Evolutionary conservation across 2,888 invertebrate species (phyloP), one percentile per base, ranked within the genome.

Genomic region (Hyles lineata): DNA sequence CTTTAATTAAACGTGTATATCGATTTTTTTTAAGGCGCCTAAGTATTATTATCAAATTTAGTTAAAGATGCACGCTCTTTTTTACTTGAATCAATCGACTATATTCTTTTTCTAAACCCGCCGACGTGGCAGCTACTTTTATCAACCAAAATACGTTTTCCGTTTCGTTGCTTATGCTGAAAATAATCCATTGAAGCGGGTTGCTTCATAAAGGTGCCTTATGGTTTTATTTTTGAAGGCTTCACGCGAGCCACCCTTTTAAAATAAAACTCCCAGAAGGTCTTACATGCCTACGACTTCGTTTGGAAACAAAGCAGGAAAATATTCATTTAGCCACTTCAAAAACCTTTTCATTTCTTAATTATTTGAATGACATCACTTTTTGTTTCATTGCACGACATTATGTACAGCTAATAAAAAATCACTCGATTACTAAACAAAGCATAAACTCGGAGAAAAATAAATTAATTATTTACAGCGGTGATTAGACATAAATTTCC

Each of bases 391-490:
- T 15, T 43, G 43, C 11, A 43, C 43, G 15, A 11, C 15, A 43
- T 0, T 43, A 43, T 43, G 43, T 43, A 15, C 43, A 43, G 43
- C 43, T 43, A 43, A 43, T 43, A 15, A 43, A 43, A 11, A 43
- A 43, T 15, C 43, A 43, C 15, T 43, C 29, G 15, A 15, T 43
- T 43, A 25, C 7, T 60, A 25, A 6, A 60, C 25, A 25, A 60
- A 17, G 15, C 60, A 63, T n/a, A 35, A 32, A 9, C 11, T 7
- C 8, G 8, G 9, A n/a, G 19, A 32, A 19, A n/a, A 35, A 32
- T 63, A 32, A 35, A 32, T 63, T 15, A 9, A 67, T 23, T 67
- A 43, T 43, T 67, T 15, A 67, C 11, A 67, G 11, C 43, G 67
- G 17, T 25, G 23, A 67, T 67, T 23, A 50, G 23, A 19, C 5